A percentile compares a stretch with the other conserved stretches of the same genome.
Evolutionary conservation across 2,888 invertebrate species (phyloP).

Genomic region (Netelia inedita): DNA sequence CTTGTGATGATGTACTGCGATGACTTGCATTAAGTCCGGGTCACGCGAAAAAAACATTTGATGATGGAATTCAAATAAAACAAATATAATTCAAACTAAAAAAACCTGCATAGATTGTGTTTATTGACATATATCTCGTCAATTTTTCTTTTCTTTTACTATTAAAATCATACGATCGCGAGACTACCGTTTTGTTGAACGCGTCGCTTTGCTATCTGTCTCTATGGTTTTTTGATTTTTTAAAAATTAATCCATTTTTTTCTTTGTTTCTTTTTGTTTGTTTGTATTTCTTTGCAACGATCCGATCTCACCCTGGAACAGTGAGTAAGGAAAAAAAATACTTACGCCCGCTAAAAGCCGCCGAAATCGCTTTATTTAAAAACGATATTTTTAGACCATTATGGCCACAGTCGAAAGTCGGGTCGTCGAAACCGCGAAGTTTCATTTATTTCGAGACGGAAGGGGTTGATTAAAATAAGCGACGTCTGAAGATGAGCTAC

Average conservation of each 20-base stretch:
- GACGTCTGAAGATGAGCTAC: too few species aligned
- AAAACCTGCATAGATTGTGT: constrained; percentile 83
- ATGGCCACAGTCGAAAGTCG: too few species aligned
- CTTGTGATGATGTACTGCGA: constrained; percentile 84
- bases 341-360: constrained; percentile 25
- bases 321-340: background rate
- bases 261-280: constrained; percentile 59
- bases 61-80: constrained; percentile 85
- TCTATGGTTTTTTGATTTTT: constrained; percentile 7
- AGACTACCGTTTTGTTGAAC: constrained; percentile 31
- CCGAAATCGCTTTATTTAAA: constrained; percentile 27
- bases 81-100: constrained; percentile 84
- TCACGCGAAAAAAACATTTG: constrained; percentile 83
- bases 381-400: background rate
- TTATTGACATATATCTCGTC: constrained; percentile 74
- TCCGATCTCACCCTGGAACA: background rate
- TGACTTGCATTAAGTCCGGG: constrained; percentile 84
- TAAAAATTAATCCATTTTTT: constrained; percentile 16
- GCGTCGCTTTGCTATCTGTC: constrained; percentile 7
- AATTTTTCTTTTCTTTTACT: constrained; percentile 63
- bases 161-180: constrained; percentile 40
- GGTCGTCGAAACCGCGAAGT: too few species aligned
- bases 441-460: too few species aligned
- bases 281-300: constrained; percentile 50
- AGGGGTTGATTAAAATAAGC: too few species aligned